phyloP scores from a whole-genome alignment of 2,113 vertebrate species.

The Monopterus albus region DNA sequence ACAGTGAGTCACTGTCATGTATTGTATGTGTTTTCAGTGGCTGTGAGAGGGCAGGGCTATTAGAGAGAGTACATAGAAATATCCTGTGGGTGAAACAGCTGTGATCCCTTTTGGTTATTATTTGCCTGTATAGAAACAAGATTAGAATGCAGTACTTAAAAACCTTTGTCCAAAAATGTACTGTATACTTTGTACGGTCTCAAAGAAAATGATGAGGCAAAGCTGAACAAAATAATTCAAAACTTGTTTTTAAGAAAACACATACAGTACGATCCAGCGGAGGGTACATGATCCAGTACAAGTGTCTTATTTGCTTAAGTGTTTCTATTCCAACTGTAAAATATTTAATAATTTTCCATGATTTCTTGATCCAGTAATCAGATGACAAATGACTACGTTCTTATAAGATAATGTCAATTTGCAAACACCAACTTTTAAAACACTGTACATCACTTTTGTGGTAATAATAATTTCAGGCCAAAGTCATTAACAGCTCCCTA shows the following conservation, averaged over 20 bases:
- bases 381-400: slow-evolving; percentile 36
- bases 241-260: no score
- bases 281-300: neutral
- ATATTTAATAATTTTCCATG: neutral
- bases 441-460: slow-evolving; percentile 20
- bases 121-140: neutral
- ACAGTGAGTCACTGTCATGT: slow-evolving; percentile 21
- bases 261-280: neutral
- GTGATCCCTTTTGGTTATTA: neutral
- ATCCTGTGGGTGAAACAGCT: neutral
- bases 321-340: neutral
- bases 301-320: no score
- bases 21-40: neutral
- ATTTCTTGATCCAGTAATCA: slow-evolving; percentile 1
- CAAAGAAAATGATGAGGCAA: neutral
- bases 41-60: neutral
- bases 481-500: slow-evolving; percentile 71
- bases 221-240: no score
- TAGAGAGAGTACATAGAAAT: slow-evolving; percentile 12
- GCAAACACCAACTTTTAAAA: slow-evolving; percentile 42
- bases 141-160: neutral
- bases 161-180: neutral
- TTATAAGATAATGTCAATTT: slow-evolving; percentile 25
- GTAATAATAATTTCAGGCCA: slow-evolving; percentile 51
- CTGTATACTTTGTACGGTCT: neutral